Conservation (phyloP, 1,140 invertebrate species). For the Aphelinus atriplicis region DNA sequence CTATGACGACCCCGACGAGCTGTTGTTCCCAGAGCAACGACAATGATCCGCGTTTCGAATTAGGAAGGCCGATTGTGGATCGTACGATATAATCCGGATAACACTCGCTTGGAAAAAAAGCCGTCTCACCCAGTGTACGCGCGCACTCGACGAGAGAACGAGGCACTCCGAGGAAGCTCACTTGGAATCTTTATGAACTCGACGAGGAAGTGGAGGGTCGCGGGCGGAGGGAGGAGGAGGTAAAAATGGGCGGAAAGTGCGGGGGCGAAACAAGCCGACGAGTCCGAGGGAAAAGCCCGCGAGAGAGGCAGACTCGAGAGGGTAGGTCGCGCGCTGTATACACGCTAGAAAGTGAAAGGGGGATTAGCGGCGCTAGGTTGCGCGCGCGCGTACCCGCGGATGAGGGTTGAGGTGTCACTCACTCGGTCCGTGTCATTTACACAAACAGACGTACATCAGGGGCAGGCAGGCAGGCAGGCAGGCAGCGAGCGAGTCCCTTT, state of each 20-base stretch:
- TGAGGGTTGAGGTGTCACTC: slow-evolving; percentile 54
- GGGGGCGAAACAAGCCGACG: background rate
- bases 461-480: slow-evolving; percentile 50
- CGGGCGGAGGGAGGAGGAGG: slow-evolving; percentile 5
- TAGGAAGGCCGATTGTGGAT: too few species aligned
- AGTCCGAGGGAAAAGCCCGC: too few species aligned
- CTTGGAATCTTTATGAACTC: too few species aligned
- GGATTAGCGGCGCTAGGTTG: background rate
- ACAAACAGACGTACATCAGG: slow-evolving; percentile 67
- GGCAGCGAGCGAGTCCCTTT: slow-evolving; percentile 55
- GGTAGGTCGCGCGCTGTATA: slow-evolving; percentile 9
- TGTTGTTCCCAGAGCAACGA: too few species aligned
- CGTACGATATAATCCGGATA: too few species aligned
- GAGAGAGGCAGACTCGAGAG: slow-evolving; percentile 33
- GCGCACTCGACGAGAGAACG: too few species aligned
- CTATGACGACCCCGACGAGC: too few species aligned
- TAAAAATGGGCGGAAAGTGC: background rate
- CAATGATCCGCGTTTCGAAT: too few species aligned
- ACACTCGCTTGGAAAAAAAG: too few species aligned
- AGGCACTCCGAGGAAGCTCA: too few species aligned
- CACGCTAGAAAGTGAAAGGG: too few species aligned
- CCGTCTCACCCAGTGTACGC: too few species aligned
- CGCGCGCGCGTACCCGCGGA: background rate
- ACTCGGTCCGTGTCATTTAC: slow-evolving; percentile 65
- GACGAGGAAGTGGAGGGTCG: background rate